These are phyloP conservation scores for Masticophis lateralis DNA, from an alignment of 2,797 vertebrate genomes.

Conservation along the genomic window DNA sequence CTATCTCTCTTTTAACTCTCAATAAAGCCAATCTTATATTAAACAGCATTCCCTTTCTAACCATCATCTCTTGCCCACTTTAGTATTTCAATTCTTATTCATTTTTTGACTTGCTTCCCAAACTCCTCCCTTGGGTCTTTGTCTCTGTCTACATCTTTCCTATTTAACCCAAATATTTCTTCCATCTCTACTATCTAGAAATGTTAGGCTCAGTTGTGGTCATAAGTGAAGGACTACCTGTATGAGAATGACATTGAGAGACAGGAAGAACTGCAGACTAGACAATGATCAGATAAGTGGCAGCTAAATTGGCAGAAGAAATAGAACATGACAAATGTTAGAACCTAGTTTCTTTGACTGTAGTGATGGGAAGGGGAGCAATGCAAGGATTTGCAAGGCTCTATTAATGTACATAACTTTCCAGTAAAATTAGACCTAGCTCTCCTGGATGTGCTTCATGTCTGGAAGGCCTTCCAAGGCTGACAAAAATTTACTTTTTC, in stretches of 20 bases:
- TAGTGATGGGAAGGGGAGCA: fast-evolving
- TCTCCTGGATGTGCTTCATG: not conserved
- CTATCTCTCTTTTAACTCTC: too few relatives aligned
- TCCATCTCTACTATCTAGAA: not conserved
- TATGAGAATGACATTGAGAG: not conserved
- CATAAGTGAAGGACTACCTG: not conserved
- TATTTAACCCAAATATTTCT: too few relatives aligned
- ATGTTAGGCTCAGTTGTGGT: not conserved
- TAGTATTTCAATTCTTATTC: too few relatives aligned
- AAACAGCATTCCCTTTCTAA: too few relatives aligned
- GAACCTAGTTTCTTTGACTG: not conserved
- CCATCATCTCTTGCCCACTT: too few relatives aligned
- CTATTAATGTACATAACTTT: not conserved
- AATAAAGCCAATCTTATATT: too few relatives aligned
- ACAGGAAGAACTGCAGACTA: not conserved
- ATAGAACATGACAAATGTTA: not conserved
- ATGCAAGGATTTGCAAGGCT: not conserved
- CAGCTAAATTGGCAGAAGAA: not conserved
- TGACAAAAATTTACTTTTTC: not conserved
- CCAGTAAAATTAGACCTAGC: not conserved
- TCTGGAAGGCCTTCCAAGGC: not conserved
- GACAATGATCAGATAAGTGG: not conserved
- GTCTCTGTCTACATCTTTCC: too few relatives aligned
- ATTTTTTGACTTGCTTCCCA: too few relatives aligned
- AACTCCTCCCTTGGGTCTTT: too few relatives aligned